phyloP scores from a whole-genome alignment of 2,113 vertebrate genomes.

The Onychostruthus taczanowskii region DNA sequence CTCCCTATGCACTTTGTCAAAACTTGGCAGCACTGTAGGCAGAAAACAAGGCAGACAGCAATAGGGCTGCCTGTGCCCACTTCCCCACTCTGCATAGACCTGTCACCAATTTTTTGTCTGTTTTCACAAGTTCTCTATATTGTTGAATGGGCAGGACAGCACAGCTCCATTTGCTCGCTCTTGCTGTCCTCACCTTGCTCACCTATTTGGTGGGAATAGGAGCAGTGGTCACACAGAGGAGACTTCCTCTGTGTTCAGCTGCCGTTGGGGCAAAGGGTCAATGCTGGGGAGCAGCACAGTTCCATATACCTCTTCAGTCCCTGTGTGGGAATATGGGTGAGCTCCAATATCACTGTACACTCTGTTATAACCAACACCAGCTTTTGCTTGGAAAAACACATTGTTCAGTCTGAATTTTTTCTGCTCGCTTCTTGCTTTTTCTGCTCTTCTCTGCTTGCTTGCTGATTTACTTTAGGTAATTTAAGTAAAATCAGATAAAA shows the following conservation, averaged over 20 bases:
- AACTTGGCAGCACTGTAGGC: background rate
- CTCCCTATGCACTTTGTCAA: background rate
- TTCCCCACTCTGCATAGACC: background rate
- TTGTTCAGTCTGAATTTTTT: background rate
- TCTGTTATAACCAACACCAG: background rate
- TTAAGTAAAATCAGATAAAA: background rate
- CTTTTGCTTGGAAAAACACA: background rate
- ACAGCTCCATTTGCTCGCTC: accelerated
- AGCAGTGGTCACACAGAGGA: background rate
- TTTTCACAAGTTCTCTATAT: background rate
- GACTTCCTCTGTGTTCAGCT: background rate
- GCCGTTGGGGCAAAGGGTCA: background rate
- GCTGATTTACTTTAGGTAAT: background rate
- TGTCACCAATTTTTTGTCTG: background rate
- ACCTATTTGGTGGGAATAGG: background rate
- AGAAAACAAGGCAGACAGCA: background rate
- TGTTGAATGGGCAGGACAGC: background rate
- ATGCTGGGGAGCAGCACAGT: background rate
- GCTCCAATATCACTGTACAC: background rate
- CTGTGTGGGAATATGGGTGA: background rate
- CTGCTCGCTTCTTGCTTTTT: no score
- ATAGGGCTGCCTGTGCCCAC: background rate
- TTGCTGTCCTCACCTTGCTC: background rate
- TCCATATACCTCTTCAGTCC: background rate
- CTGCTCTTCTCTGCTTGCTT: background rate